Percentiles rank a stretch among this genome's conserved stretches.
Conservation (phyloP, 2,888 invertebrate genomes). For the Augiades crinisus region DNA sequence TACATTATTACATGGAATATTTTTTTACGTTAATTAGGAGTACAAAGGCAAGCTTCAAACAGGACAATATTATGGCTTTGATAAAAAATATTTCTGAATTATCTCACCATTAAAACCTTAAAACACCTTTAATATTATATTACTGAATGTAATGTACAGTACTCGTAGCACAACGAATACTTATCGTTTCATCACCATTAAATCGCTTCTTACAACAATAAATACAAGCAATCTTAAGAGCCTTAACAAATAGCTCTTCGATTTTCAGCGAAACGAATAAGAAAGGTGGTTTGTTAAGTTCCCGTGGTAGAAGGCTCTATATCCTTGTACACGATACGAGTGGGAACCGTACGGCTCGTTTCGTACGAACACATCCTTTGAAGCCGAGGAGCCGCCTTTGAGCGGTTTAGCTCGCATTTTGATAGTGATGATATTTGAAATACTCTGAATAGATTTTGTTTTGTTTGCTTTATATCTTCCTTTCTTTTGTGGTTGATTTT, state of each 20-base stretch:
- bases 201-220: no score
- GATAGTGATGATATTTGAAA: slow-evolving; percentile 68
- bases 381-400: slow-evolving; percentile 59
- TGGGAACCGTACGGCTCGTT: slow-evolving; percentile 65
- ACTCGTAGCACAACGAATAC: no score
- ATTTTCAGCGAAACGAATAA: slow-evolving; percentile 22
- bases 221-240: background rate
- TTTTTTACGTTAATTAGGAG: no score
- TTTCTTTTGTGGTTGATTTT: background rate
- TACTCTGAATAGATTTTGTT: slow-evolving; percentile 53
- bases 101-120: no score
- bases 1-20: no score
- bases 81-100: no score
- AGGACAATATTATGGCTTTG: background rate
- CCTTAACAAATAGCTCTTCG: slow-evolving; percentile 7
- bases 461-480: background rate
- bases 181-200: no score
- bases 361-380: slow-evolving; percentile 59
- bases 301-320: slow-evolving; percentile 27
- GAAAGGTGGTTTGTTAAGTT: slow-evolving; percentile 45
- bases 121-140: no score
- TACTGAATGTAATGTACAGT: no score
- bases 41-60: no score
- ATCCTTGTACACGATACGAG: slow-evolving; percentile 47
- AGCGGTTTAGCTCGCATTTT: slow-evolving; percentile 61